Conservation (phyloP, 2,888 invertebrate species). For the Drosophila algonquin region DNA sequence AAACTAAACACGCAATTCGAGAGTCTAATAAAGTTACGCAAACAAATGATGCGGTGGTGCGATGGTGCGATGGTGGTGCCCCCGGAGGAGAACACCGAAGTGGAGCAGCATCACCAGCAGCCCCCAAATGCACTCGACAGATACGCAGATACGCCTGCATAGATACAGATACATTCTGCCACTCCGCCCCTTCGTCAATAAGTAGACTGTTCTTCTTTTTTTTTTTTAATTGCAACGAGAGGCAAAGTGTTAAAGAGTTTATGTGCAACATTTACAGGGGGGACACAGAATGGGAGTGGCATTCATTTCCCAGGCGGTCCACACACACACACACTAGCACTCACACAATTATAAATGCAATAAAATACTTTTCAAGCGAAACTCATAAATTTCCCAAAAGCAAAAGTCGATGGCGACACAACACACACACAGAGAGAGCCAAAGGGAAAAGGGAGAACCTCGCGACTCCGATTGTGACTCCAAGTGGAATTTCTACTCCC, state of each 20-base stretch:
- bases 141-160: constrained; percentile 31
- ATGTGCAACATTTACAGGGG: constrained; percentile 79
- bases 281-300: constrained; percentile 26
- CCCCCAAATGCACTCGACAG: constrained; percentile 59
- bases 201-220: constrained; percentile 53
- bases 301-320: constrained; percentile 72
- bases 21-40: constrained; percentile 80
- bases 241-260: constrained; percentile 82
- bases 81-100: constrained; percentile 62
- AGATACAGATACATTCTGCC: constrained; percentile 56
- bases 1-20: constrained; percentile 79
- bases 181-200: constrained; percentile 61
- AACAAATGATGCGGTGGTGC: constrained; percentile 81
- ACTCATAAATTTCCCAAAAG: constrained; percentile 81
- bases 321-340: constrained; percentile 26
- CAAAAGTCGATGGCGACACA: constrained; percentile 71
- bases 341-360: constrained; percentile 79
- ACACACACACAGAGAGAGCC: background rate
- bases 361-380: constrained; percentile 82
- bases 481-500: constrained; percentile 23
- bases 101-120: constrained; percentile 58
- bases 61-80: constrained; percentile 71
- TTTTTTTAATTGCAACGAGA: constrained; percentile 77
- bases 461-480: constrained; percentile 18
- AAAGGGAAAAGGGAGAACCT: constrained; percentile 12